Base-by-base conservation (phyloP, 2,888 invertebrate species). In the Drosophila formosana region DNA sequence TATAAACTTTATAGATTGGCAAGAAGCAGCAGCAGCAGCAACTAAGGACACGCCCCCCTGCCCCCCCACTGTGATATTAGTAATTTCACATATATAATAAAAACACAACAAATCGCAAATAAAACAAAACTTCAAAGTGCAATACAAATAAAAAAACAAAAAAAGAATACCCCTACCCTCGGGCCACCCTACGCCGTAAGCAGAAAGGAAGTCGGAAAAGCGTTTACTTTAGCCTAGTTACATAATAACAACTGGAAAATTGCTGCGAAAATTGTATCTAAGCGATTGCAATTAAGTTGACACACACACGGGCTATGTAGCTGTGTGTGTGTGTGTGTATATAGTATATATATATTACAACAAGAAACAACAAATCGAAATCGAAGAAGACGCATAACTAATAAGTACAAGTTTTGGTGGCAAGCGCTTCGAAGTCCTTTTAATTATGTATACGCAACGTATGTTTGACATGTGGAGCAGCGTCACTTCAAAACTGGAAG, bases 401-500 rank as follows among this genome's bases (percentile, higher is more conserved):
- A 56, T 26, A 49, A 61, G 6, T 57, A 68, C 47, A 70, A 34
- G 57, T 49, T 71, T 47, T 61, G 75, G 75, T 71, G 74, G 71
- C 66, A 52, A 47, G 56, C 58, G 43, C 39, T 75, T 18, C 25
- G 72, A 75, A 32, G 65, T 63, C 51, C 55, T 55, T 46, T 76
- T 82, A 90, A 92, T 91, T 91, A 93, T 93, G 92, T 93, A 93
- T 92, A 92, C 92, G 90, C 92, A 92, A 91, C 92, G 92, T 89
- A 93, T 93, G 93, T 93, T 93, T 92, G 92, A 93, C 89, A 93
- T 93, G 92, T 93, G 92, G 92, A 93, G 92, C 90, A 92, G 92
- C 88, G 92, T 93, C 83, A 93, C 92, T 89, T 92, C 92, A 86
- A 93, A 93, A 90, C 88, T 93, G 90, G 92, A 93, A 91, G 92